phyloP scores from a whole-genome alignment of 2,113 vertebrate genomes.

The Psittacus erithacus region DNA sequence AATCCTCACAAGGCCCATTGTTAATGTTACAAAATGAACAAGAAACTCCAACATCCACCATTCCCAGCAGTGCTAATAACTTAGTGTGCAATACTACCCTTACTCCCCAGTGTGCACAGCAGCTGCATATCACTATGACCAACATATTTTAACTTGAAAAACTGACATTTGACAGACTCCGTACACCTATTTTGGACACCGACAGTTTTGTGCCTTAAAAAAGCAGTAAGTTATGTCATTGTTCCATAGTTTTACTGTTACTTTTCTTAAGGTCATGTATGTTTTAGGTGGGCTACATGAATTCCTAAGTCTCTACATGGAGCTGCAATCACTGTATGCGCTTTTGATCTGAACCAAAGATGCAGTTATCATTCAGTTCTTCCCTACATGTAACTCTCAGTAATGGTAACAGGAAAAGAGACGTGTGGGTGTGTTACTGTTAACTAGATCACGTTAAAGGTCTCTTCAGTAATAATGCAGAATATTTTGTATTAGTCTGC shows the following conservation, averaged over 20 bases:
- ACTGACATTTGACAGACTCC: neutral
- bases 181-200: neutral
- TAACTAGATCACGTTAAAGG: neutral
- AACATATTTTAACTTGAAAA: neutral
- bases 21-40: slow-evolving; percentile 60
- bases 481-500: neutral
- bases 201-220: neutral
- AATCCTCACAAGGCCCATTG: slow-evolving; percentile 20
- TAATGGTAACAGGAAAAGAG: neutral
- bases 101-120: neutral
- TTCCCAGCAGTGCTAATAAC: slow-evolving; percentile 42
- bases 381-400: neutral
- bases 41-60: slow-evolving; percentile 45
- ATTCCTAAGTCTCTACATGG: neutral
- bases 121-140: neutral
- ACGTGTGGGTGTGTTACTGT: neutral
- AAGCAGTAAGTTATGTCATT: neutral
- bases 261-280: neutral
- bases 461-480: neutral
- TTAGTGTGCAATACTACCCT: neutral
- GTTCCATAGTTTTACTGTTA: neutral
- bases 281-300: neutral
- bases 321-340: neutral
- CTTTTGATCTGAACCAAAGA: neutral
- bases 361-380: neutral